Evolutionary conservation across 2,797 vertebrate genomes (phyloP).

Genomic region (Girardinus metallicus): DNA sequence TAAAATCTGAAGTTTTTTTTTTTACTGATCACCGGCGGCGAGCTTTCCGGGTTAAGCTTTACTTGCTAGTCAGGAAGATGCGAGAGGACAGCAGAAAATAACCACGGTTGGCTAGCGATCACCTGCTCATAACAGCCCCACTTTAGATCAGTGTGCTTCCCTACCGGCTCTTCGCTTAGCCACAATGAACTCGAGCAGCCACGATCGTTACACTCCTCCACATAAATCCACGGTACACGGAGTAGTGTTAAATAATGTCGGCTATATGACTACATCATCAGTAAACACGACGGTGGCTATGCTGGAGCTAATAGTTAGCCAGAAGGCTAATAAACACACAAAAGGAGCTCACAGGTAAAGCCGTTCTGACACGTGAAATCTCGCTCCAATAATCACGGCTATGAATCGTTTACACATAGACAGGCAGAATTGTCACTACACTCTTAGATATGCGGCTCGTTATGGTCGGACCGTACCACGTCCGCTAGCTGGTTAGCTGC

Average conservation of each 20-base stretch:
- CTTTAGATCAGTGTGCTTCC: not conserved
- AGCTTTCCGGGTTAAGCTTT: conserved; percentile 76
- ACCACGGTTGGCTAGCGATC: conserved; percentile 46
- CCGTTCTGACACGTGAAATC: conserved; percentile 28
- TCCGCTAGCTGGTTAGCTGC: conserved; percentile 73
- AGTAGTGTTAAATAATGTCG: not conserved
- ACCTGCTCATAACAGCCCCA: not conserved
- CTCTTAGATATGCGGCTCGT: accelerated
- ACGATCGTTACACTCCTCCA: not conserved
- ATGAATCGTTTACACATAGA: not conserved
- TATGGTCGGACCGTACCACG: conserved; percentile 37
- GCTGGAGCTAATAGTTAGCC: conserved; percentile 67
- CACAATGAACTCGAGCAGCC: not conserved
- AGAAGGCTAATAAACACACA: conserved; percentile 61
- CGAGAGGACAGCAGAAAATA: conserved; percentile 59
- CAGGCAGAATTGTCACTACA: too few species aligned
- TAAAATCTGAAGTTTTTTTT: conserved; percentile 18
- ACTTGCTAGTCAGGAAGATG: conserved; percentile 66
- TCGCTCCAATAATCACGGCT: not conserved
- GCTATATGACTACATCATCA: conserved; percentile 42
- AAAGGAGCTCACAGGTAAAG: conserved; percentile 46
- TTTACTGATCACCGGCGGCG: conserved; percentile 25
- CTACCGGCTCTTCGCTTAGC: not conserved
- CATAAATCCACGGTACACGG: too few species aligned
- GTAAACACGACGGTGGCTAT: conserved; percentile 70